These are phyloP conservation scores for Apus apus DNA, from an alignment of 2,113 vertebrate species.

Conservation along the genomic window DNA sequence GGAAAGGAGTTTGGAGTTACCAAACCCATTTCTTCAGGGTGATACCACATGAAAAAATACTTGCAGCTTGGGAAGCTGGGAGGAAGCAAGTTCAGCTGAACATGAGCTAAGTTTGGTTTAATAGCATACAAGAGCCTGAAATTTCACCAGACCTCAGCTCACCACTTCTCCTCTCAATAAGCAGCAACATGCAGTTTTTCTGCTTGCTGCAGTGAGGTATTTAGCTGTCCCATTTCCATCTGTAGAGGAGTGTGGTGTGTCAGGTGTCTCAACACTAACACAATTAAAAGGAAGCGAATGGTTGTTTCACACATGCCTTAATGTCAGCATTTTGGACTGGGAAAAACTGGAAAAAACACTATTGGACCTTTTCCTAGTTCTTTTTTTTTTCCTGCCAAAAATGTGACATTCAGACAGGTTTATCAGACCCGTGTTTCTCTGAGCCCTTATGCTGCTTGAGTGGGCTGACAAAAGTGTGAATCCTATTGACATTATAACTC, in stretches of 20 bases:
- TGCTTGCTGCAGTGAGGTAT: background rate
- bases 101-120: background rate
- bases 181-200: background rate
- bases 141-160: background rate
- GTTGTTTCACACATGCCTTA: constrained; percentile 60
- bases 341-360: constrained; percentile 54
- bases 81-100: background rate
- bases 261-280: constrained; percentile 25
- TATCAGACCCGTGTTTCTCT: constrained; percentile 67
- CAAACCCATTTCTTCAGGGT: background rate
- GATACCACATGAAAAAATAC: background rate
- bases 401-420: constrained; percentile 77
- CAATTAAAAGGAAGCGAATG: background rate
- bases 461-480: constrained; percentile 71
- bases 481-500: constrained; percentile 58
- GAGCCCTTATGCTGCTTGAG: constrained; percentile 71
- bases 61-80: background rate
- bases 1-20: background rate
- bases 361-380: constrained; percentile 67
- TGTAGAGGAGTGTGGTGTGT: background rate
- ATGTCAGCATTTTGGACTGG: constrained; percentile 70
- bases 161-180: background rate
- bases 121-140: background rate
- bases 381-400: constrained; percentile 67
- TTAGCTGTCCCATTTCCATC: constrained; percentile 26